phyloP scores from a whole-genome alignment of 2,113 vertebrate species.

The Callopanchax toddi region DNA sequence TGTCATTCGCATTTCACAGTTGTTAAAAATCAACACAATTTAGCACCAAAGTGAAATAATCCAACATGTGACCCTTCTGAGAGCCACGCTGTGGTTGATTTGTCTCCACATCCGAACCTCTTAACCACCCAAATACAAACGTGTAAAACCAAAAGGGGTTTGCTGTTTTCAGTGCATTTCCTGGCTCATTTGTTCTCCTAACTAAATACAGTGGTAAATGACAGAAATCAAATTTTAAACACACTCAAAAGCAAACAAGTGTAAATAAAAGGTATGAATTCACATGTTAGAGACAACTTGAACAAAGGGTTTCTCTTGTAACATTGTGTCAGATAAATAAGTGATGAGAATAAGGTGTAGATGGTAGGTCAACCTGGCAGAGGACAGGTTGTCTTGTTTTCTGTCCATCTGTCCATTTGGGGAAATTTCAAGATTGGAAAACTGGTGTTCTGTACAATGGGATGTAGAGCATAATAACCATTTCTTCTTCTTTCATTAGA shows the following conservation, averaged over 20 bases:
- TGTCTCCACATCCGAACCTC: neutral
- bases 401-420: conserved; percentile 36
- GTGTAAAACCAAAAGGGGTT: too few relatives aligned
- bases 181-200: neutral
- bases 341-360: conserved; percentile 7
- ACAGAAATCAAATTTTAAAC: neutral
- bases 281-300: neutral
- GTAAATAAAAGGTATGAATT: conserved; percentile 3
- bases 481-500: neutral
- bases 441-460: neutral
- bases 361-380: conserved; percentile 11
- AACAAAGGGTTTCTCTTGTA: neutral
- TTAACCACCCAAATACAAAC: neutral
- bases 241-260: neutral
- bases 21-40: neutral
- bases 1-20: neutral
- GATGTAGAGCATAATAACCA: neutral
- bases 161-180: neutral
- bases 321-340: conserved; percentile 12
- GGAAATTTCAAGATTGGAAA: conserved; percentile 28
- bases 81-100: neutral
- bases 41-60: neutral
- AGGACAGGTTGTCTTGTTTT: conserved; percentile 12
- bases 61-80: neutral
- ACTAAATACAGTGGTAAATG: neutral